Conservation (phyloP, 2,888 invertebrate genomes). For the Gandaritis pyraliata region DNA sequence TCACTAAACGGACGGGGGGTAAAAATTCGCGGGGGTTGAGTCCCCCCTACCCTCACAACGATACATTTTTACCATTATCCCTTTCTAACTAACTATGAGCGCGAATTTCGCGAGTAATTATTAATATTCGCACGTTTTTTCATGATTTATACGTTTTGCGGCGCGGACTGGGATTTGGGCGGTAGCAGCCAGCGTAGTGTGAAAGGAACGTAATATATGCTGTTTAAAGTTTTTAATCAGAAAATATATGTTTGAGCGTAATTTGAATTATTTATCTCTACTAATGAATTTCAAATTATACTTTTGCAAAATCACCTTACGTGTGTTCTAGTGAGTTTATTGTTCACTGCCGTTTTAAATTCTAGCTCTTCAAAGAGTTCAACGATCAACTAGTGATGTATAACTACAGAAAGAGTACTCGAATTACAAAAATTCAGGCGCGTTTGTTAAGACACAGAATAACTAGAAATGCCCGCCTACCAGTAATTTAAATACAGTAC, state of each 20-base stretch:
- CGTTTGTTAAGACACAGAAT: slow-evolving; percentile 23
- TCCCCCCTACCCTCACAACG: slow-evolving; percentile 60
- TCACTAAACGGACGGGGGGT: slow-evolving; percentile 77
- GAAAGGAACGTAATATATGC: slow-evolving; percentile 6
- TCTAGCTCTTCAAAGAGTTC: too few species aligned
- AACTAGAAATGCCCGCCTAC: neutral
- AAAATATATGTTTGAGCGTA: neutral
- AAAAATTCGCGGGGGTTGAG: slow-evolving; percentile 69
- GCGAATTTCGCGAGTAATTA: slow-evolving; percentile 71
- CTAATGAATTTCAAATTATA: too few species aligned
- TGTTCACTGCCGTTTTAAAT: too few species aligned
- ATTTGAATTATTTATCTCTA: too few species aligned
- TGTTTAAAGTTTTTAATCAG: slow-evolving; percentile 23
- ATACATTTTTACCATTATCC: slow-evolving; percentile 82
- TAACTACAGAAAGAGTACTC: slow-evolving; percentile 17
- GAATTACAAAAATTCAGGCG: slow-evolving; percentile 24
- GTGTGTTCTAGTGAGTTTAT: too few species aligned
- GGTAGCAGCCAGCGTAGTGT: slow-evolving; percentile 12
- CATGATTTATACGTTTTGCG: slow-evolving; percentile 38
- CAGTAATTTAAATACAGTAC: slow-evolving; percentile 5
- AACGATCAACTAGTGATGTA: too few species aligned
- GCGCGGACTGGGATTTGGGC: slow-evolving; percentile 17
- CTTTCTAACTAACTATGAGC: slow-evolving; percentile 77
- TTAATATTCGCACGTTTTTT: slow-evolving; percentile 66
- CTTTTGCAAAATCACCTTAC: too few species aligned